Evolutionary conservation across 2,113 vertebrate species (phyloP).

Genomic region (Baryphthengus martii): DNA sequence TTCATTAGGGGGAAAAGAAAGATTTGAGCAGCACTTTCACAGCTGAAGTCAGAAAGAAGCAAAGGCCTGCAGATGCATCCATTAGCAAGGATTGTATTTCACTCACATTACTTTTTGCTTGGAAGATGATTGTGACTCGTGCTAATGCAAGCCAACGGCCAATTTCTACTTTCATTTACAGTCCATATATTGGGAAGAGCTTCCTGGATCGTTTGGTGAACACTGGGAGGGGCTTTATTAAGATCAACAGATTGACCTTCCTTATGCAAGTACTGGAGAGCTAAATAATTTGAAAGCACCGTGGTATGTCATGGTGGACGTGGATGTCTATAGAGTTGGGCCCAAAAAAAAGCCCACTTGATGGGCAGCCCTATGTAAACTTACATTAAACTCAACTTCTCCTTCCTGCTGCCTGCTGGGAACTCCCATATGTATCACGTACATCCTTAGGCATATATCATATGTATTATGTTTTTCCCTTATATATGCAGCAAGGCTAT

Average conservation of each 20-base stretch:
- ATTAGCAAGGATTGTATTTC: background rate
- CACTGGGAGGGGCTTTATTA: background rate
- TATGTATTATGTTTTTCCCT: accelerated
- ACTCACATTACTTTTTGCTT: background rate
- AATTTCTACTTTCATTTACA: background rate
- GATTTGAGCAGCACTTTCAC: background rate
- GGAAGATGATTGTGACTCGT: background rate
- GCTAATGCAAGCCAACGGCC: background rate
- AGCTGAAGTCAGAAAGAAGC: slow-evolving; percentile 8
- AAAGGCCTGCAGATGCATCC: background rate
- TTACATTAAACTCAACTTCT: background rate
- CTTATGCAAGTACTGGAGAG: too few species aligned
- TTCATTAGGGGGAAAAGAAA: background rate
- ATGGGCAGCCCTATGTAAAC: background rate
- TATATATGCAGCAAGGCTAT: background rate
- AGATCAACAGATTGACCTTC: background rate
- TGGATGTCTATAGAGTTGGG: accelerated
- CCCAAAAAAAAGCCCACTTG: background rate
- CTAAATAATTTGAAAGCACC: background rate
- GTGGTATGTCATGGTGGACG: background rate
- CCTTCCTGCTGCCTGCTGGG: background rate
- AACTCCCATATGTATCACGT: background rate
- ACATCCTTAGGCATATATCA: background rate
- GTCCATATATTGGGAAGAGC: background rate
- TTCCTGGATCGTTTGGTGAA: background rate